Evolutionary conservation across 2,888 invertebrate species (phyloP).

Genomic region (Acholoe squamosa): DNA sequence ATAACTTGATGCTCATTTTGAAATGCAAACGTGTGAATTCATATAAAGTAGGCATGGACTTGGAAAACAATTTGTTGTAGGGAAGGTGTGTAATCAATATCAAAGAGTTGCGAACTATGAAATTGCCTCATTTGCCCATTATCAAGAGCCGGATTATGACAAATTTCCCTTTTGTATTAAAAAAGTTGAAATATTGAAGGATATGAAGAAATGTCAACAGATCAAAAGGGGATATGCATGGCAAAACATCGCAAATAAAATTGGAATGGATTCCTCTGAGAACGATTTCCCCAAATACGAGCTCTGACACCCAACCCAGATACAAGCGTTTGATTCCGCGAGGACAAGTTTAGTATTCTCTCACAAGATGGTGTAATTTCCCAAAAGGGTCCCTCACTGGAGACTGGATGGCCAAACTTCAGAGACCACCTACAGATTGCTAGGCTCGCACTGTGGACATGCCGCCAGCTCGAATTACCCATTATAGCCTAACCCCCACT

Average conservation of each 20-base stretch:
- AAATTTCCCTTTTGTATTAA: too few species aligned
- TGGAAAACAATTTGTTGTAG: too few species aligned
- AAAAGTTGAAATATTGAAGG: too few species aligned
- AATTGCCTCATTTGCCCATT: too few species aligned
- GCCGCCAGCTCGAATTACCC: conserved; percentile 15
- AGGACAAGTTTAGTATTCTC: conserved; percentile 52
- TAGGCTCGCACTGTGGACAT: conserved; percentile 29
- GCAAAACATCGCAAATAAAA: background rate
- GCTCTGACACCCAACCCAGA: conserved; percentile 9
- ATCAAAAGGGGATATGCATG: background rate
- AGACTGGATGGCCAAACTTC: conserved; percentile 31
- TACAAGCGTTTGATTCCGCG: conserved; percentile 6
- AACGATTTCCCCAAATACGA: background rate
- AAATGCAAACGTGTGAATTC: too few species aligned
- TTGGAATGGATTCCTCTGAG: background rate
- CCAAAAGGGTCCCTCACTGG: conserved; percentile 39
- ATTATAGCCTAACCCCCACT: background rate
- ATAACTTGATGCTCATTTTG: too few species aligned
- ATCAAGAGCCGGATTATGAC: too few species aligned
- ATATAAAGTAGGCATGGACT: too few species aligned
- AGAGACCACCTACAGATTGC: conserved; percentile 48
- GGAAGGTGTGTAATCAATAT: too few species aligned
- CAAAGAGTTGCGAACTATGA: too few species aligned
- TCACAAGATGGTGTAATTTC: conserved; percentile 55
- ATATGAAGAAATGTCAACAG: too few species aligned